Evolutionary conservation across 2,797 vertebrate genomes (phyloP).

Genomic region (Brotula barbata): DNA sequence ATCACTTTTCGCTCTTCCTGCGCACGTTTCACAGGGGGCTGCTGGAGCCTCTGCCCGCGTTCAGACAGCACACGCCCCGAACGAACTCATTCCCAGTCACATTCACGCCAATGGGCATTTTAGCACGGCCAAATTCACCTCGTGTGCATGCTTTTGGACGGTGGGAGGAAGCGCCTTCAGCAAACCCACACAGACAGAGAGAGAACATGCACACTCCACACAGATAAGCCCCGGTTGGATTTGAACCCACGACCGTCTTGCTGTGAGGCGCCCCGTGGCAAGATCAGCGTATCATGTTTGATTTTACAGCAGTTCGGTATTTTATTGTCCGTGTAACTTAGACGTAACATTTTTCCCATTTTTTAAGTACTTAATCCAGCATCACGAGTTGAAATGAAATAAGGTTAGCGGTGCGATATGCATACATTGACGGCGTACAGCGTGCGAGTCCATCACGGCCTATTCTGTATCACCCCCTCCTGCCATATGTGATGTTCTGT

Average conservation of each 20-base stretch:
- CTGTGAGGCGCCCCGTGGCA: no score
- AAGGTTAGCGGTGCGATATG: background rate
- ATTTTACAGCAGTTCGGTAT: background rate
- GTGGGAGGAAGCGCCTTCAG: background rate
- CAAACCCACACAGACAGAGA: no score
- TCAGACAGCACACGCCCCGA: background rate
- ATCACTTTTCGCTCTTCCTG: background rate
- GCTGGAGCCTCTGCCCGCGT: background rate
- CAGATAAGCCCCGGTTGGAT: no score
- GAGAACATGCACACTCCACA: no score
- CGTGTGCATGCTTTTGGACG: background rate
- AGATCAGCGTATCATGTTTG: background rate
- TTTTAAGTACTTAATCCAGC: no score
- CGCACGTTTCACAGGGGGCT: background rate
- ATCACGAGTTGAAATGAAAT: background rate
- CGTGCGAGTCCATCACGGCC: background rate
- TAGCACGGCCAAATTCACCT: background rate
- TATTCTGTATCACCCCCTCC: slow-evolving; percentile 2
- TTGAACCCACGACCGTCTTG: no score
- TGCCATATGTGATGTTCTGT: slow-evolving; percentile 1
- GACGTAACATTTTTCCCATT: background rate
- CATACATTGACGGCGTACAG: background rate
- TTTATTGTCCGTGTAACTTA: background rate
- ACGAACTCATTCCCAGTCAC: background rate
- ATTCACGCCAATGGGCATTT: background rate